Base-by-base conservation (phyloP, 2,888 invertebrate genomes). In the Griposia aprilina region DNA sequence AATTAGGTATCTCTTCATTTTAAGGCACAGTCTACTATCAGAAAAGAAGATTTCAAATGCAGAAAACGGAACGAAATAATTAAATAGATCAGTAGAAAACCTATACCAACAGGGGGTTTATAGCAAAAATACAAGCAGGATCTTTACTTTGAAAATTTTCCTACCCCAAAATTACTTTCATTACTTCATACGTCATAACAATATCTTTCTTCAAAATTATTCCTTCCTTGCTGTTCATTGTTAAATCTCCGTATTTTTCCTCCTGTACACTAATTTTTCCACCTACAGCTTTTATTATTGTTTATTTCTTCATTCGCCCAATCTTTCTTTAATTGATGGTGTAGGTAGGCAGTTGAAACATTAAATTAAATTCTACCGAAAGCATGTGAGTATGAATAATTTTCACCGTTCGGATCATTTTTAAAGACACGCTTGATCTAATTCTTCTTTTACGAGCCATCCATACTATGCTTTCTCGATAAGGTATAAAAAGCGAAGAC, bases 401-500 rank as follows among this genome's bases (percentile, higher is more conserved):
- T 55, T 17, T n/a, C 30, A 30, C 15, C 30, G 23, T 11, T 45
- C 52, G 45, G n/a, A 50, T 30, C 10, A n/a, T 23, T 55, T 55
- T 81, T 11, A 23, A 2, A 55, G 8, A 15, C 20, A 26, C 15
- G 26, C 52, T n/a, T 20, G 36, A 55, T 66, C 50, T 2, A 36
- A 72, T 36, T 30, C 11, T 6, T 55, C 8, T 48, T 55, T 63
- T n/a, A 55, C 36, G 15, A 74, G 45, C 5, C 55, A 36, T 55
- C 10, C 23, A 74, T 41, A 36, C 67, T 59, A 36, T 30, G 59
- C 52, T 55, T 67, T 50, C 10, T 71, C 41, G 26, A 66, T 65
- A 55, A 57, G 41, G 26, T 26, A 78, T 69, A 84, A 63, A 81
- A 82, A 41, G 0, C 15, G 23, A 57, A 41, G 52, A 23, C 11